phyloP scores from a whole-genome alignment of 2,888 invertebrate genomes.

The Phlogophora meticulosa region DNA sequence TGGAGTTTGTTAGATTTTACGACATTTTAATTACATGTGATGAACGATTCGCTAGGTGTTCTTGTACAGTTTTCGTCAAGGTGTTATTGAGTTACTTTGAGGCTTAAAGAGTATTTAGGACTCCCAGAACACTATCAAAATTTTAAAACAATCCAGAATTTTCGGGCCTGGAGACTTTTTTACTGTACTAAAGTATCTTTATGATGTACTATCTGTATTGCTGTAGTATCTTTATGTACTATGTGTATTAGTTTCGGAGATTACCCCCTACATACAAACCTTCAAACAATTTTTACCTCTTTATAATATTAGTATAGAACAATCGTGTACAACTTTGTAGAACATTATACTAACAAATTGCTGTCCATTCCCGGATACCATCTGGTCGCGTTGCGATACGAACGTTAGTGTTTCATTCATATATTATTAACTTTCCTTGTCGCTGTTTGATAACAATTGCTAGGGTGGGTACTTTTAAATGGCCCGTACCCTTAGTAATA shows the following conservation, averaged over 20 bases:
- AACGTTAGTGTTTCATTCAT: not conserved
- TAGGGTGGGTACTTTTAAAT: not conserved
- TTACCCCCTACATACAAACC: too few relatives aligned
- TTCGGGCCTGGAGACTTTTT: too few relatives aligned
- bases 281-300: too few relatives aligned
- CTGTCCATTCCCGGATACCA: slow-evolving; percentile 10
- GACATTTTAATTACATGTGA: slow-evolving; percentile 27
- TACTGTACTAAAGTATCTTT: too few relatives aligned
- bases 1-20: slow-evolving; percentile 27
- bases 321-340: not conserved
- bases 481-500: not conserved
- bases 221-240: too few relatives aligned
- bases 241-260: too few relatives aligned
- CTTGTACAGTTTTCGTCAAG: not conserved
- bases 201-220: too few relatives aligned
- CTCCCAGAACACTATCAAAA: too few relatives aligned
- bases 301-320: too few relatives aligned
- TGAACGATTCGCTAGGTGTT: not conserved
- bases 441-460: slow-evolving; percentile 9
- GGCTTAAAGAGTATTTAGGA: too few relatives aligned
- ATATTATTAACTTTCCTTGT: not conserved
- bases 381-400: slow-evolving; percentile 9
- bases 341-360: not conserved
- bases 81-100: not conserved
- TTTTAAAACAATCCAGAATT: too few relatives aligned